phyloP scores from a whole-genome alignment of 2,888 invertebrate species.

The Bombylius major region DNA sequence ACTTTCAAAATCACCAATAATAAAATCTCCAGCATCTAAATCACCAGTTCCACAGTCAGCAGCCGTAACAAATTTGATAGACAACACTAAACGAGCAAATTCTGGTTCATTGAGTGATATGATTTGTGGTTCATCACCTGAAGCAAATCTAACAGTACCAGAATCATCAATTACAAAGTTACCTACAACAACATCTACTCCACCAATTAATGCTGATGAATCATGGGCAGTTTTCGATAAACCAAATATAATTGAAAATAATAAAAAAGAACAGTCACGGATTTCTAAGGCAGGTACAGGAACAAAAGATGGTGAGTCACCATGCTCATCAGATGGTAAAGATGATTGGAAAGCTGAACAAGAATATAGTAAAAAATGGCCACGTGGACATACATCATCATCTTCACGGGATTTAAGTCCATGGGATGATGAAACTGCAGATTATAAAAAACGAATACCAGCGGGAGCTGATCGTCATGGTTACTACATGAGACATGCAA shows the following conservation, averaged over 20 bases:
- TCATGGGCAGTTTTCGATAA: conserved; percentile 50
- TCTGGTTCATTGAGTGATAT: conserved; percentile 53
- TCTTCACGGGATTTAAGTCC: conserved; percentile 66
- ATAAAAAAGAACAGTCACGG: background rate
- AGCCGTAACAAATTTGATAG: conserved; percentile 37
- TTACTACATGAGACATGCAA: conserved; percentile 41
- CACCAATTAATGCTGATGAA: conserved; percentile 30
- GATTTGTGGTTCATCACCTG: conserved; percentile 51
- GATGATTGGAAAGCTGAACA: conserved; percentile 42
- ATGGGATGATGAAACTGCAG: conserved; percentile 62
- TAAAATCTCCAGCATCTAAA: conserved; percentile 14
- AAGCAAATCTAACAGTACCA: conserved; percentile 33
- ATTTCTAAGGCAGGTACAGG: conserved; percentile 4
- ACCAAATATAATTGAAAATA: conserved; percentile 9
- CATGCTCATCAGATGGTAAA: conserved; percentile 67
- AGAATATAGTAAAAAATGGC: conserved; percentile 41
- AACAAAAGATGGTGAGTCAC: conserved; percentile 43
- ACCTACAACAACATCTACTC: conserved; percentile 5
- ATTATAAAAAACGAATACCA: conserved; percentile 37
- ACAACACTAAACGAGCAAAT: conserved; percentile 30
- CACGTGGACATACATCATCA: conserved; percentile 52
- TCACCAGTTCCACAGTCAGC: conserved; percentile 26
- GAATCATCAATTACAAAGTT: conserved; percentile 6
- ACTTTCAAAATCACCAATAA: conserved; percentile 20
- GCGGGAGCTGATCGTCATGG: conserved; percentile 26